Conservation (phyloP, 2,113 vertebrate genomes). For the Phoxinus phoxinus region DNA sequence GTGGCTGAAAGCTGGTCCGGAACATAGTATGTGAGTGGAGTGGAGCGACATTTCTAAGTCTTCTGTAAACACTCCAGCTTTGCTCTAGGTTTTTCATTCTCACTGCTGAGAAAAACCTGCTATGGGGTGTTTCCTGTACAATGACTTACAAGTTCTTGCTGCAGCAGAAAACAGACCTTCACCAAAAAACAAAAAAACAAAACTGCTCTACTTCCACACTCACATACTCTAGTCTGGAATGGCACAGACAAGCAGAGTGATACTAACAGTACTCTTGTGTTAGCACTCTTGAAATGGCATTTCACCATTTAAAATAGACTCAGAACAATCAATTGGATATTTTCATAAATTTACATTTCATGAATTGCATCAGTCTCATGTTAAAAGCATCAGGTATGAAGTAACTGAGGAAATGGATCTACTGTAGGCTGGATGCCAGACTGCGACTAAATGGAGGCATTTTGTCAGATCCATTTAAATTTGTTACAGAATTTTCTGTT, state of each 20-base stretch:
- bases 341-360: not conserved
- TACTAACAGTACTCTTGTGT: no score
- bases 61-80: not conserved
- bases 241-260: not conserved
- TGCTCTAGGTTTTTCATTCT: not conserved
- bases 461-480: not conserved
- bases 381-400: not conserved
- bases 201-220: not conserved
- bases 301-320: not conserved
- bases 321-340: not conserved
- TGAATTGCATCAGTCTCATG: not conserved
- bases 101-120: not conserved
- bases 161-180: no score
- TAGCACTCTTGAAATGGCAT: not conserved
- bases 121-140: not conserved
- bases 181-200: no score
- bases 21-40: not conserved
- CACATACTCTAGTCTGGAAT: not conserved
- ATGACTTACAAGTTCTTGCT: not conserved
- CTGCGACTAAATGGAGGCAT: not conserved
- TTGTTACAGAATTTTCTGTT: not conserved
- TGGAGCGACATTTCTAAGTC: not conserved
- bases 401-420: not conserved
- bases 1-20: not conserved
- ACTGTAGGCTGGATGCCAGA: not conserved